These are phyloP conservation scores for Lycaena phlaeas DNA, from an alignment of 2,888 invertebrate species.

Conservation along the genomic window DNA sequence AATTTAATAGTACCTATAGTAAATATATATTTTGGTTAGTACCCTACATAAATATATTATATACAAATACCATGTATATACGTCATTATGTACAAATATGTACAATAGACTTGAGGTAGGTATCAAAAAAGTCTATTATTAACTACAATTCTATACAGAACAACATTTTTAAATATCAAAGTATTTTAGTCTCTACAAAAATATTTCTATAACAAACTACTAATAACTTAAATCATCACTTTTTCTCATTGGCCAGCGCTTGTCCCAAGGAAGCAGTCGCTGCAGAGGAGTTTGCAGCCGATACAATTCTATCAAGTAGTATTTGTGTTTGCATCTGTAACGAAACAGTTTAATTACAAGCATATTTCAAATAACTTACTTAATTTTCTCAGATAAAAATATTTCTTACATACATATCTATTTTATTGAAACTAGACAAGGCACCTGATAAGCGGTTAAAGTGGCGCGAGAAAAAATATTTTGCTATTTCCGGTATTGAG, in stretches of 20 bases:
- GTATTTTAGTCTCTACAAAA: too few species aligned
- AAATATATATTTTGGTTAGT: too few species aligned
- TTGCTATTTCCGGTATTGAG: too few species aligned
- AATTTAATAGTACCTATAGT: too few species aligned
- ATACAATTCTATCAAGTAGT: conserved; percentile 54
- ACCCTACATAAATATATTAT: conserved; percentile 6
- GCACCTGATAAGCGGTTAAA: too few species aligned
- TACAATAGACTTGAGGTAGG: conserved; percentile 18
- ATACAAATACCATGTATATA: conserved; percentile 10
- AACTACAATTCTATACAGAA: neutral
- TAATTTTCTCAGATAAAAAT: too few species aligned
- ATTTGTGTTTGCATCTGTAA: conserved; percentile 50
- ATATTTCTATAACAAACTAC: too few species aligned
- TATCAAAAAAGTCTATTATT: conserved; percentile 11
- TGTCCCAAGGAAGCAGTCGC: conserved; percentile 62
- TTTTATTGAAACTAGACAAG: too few species aligned
- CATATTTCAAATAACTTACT: too few species aligned
- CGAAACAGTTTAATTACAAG: neutral
- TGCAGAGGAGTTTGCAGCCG: conserved; percentile 47
- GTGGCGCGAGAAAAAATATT: too few species aligned
- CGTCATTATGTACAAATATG: conserved; percentile 9
- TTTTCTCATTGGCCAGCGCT: conserved; percentile 52
- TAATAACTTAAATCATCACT: too few species aligned
- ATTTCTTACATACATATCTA: too few species aligned
- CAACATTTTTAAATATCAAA: neutral